Base-by-base conservation (phyloP, 2,888 invertebrate species). In the Rutpela maculata region DNA sequence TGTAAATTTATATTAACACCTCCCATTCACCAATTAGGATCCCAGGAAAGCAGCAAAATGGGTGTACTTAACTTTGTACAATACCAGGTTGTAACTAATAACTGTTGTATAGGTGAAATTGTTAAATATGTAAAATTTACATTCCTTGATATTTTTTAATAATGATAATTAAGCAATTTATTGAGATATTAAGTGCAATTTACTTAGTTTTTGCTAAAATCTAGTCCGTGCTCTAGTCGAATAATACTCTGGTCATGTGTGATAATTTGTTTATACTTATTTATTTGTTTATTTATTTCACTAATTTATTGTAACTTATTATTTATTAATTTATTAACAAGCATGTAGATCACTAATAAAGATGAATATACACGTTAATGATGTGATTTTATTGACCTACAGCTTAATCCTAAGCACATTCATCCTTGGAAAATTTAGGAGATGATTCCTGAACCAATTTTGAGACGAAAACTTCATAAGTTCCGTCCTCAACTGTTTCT, bases 261-360 rank as follows among this genome's bases (percentile, higher is more conserved):
- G 80, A 80, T 80, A 78, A 77, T 78, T 74, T 55, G 62, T 70
- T 78, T 74, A 74, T 18, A 78, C 50, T 78, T 78, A 82, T 80
- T 82, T 76, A 80, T 79, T 78, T 78, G 75, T 76, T 75, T 66
- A 77, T 75, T 82, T 73, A 82, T 63, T 65, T 38, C n/a, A 65
- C 22, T 59, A 12, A 59, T 59, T 59, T 22, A 59, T 50, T 50
- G n/a, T 50, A 50, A 50, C n/a, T 50, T 50, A 50, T 59, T 60
- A 22, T 77, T 80, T 82, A 82, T 78, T 62, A 56, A 75, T 69
- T 75, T 63, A 75, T 68, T 17, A 68, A 43, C 35, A n/a, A 70
- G 35, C 26, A 62, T 78, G 76, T 79, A 81, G 75, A 75, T 75
- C 22, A 79, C 69, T 62, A 81, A 81, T 79, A 79, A 81, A 80